phyloP scores from a whole-genome alignment of 2,113 vertebrate species.

The Myotis lucifugus region DNA sequence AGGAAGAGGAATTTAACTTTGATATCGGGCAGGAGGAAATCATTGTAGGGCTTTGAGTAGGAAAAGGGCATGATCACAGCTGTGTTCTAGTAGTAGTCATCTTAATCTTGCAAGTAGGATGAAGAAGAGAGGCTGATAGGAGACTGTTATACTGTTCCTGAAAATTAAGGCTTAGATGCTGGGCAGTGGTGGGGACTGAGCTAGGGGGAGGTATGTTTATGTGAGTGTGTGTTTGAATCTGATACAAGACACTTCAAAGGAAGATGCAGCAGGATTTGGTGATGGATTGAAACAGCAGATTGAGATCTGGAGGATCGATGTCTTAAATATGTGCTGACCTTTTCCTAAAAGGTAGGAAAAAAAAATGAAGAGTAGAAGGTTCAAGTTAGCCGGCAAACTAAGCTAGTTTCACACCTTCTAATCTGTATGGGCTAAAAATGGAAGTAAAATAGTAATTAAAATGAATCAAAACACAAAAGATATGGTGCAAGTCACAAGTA shows the following conservation, averaged over 20 bases:
- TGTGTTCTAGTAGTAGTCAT: not conserved
- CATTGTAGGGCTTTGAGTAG: not conserved
- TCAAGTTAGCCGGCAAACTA: not conserved
- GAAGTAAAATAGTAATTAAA: conserved; percentile 12
- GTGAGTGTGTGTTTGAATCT: not conserved
- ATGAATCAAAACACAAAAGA: not conserved
- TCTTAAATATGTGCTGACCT: not conserved
- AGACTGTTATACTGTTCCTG: not conserved
- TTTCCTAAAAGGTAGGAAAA: not conserved
- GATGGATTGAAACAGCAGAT: conserved; percentile 9
- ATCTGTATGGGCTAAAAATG: not conserved
- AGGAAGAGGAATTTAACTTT: conserved; percentile 6
- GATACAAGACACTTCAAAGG: not conserved
- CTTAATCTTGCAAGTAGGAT: not conserved
- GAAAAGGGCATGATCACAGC: not conserved
- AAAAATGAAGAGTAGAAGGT: not conserved
- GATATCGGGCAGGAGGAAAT: not conserved
- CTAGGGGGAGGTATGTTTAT: not conserved
- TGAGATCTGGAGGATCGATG: not conserved
- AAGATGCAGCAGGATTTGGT: conserved; percentile 2
- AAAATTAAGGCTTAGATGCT: not conserved
- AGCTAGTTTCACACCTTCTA: not conserved
- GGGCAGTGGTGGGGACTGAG: not conserved
- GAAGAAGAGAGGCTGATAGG: not conserved
- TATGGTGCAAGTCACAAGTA: not conserved